Evolutionary conservation across 2,797 vertebrate species (phyloP).

Genomic region (Martes flavigula): DNA sequence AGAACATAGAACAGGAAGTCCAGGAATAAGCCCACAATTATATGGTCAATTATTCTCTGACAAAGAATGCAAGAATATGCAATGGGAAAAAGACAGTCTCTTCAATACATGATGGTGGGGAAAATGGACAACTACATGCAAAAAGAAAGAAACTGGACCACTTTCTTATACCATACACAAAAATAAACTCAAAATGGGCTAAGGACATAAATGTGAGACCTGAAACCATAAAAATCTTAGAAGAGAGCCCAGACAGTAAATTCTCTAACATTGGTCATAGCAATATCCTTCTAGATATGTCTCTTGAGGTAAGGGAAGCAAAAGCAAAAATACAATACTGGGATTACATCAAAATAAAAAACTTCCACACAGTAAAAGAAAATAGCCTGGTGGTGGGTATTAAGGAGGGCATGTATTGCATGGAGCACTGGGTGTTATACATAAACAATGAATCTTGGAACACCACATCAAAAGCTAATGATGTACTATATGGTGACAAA

Average conservation of each 20-base stretch:
- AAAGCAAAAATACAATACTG: neutral
- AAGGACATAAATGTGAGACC: neutral
- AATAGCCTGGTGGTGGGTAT: neutral
- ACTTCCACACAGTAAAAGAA: neutral
- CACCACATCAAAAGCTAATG: too few relatives aligned
- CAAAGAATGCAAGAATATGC: neutral
- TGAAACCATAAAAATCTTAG: neutral
- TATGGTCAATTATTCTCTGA: neutral
- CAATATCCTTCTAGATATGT: neutral
- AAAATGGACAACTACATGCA: neutral
- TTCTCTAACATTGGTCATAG: neutral
- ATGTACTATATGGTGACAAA: too few relatives aligned
- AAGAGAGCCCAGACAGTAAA: neutral
- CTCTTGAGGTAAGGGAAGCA: neutral
- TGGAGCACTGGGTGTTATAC: too few relatives aligned
- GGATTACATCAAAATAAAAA: neutral
- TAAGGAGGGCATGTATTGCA: too few relatives aligned
- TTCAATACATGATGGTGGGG: neutral
- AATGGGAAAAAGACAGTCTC: neutral
- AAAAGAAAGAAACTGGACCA: neutral
- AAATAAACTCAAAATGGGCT: neutral
- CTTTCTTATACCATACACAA: neutral
- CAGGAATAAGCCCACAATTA: neutral
- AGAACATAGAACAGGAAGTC: neutral
- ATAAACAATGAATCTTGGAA: too few relatives aligned